Evolutionary conservation across 2,113 vertebrate genomes (phyloP).

Genomic region (Salvator merianae): DNA sequence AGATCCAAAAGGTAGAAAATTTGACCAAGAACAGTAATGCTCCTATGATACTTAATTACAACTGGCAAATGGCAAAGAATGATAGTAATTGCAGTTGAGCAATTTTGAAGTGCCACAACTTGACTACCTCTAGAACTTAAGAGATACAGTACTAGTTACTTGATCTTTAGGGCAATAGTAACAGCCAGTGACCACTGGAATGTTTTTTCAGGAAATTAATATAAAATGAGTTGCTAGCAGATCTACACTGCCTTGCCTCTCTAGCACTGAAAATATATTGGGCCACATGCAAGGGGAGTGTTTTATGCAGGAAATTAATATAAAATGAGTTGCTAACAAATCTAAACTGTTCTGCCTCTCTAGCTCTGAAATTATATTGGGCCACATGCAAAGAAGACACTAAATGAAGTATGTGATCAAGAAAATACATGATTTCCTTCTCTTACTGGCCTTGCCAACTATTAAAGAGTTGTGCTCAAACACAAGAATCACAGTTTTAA

Average conservation of each 20-base stretch:
- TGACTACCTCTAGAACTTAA: too few species aligned
- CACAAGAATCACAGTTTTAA: constrained; percentile 12
- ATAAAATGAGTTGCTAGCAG: not conserved
- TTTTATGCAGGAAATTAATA: not conserved
- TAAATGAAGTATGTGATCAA: too few species aligned
- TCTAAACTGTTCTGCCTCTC: not conserved
- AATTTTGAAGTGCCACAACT: too few species aligned
- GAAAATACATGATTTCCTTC: constrained; percentile 32
- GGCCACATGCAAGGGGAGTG: not conserved
- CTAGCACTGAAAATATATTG: constrained; percentile 2
- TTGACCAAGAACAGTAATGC: not conserved
- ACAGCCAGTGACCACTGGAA: not conserved
- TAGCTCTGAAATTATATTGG: not conserved
- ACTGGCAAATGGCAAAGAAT: too few species aligned
- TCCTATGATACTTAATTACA: too few species aligned
- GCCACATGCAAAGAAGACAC: not conserved
- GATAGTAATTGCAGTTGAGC: too few species aligned
- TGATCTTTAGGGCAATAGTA: not conserved
- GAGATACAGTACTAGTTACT: not conserved
- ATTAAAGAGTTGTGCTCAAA: constrained; percentile 29
- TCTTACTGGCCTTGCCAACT: not conserved
- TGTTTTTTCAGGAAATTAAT: not conserved
- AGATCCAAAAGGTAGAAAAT: too few species aligned
- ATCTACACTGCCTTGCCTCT: not conserved
- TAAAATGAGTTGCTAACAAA: not conserved